Evolutionary conservation across 2,113 vertebrate species (phyloP).

Genomic region (Procapra przewalskii): DNA sequence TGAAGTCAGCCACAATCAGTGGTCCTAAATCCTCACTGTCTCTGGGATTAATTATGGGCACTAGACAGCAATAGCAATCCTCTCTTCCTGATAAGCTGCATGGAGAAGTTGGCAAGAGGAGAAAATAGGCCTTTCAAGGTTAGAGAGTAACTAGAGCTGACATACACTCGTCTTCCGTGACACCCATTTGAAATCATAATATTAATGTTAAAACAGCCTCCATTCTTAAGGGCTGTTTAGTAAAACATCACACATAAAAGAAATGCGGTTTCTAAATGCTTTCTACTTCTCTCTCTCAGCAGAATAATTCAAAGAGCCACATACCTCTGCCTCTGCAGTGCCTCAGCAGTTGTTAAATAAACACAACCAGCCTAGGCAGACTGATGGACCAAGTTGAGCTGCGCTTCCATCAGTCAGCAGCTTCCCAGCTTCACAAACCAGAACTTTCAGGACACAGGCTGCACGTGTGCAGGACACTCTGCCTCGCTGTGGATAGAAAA

Average conservation of each 20-base stretch:
- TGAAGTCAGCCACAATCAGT: constrained; percentile 81
- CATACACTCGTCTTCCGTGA: constrained; percentile 19
- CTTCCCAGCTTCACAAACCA: neutral
- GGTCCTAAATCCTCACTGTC: constrained; percentile 82
- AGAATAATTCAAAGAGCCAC: neutral
- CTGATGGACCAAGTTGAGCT: neutral
- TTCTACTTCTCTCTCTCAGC: neutral
- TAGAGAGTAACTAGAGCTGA: constrained; percentile 65
- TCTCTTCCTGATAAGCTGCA: constrained; percentile 81
- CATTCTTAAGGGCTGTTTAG: neutral
- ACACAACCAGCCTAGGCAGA: neutral
- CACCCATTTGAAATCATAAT: neutral
- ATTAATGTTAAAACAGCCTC: neutral
- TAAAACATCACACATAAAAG: neutral
- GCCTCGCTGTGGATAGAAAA: neutral
- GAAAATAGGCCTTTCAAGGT: constrained; percentile 75
- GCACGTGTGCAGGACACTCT: neutral
- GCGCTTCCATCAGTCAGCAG: accelerated
- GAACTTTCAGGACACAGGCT: neutral
- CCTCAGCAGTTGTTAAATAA: neutral
- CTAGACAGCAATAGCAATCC: constrained; percentile 80
- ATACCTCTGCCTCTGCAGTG: neutral
- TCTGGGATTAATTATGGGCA: constrained; percentile 85
- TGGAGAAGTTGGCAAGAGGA: constrained; percentile 79
- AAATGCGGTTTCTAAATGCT: neutral